Evolutionary conservation across 2,113 vertebrate species (phyloP).

Genomic region (cattle (Bos taurus)): DNA sequence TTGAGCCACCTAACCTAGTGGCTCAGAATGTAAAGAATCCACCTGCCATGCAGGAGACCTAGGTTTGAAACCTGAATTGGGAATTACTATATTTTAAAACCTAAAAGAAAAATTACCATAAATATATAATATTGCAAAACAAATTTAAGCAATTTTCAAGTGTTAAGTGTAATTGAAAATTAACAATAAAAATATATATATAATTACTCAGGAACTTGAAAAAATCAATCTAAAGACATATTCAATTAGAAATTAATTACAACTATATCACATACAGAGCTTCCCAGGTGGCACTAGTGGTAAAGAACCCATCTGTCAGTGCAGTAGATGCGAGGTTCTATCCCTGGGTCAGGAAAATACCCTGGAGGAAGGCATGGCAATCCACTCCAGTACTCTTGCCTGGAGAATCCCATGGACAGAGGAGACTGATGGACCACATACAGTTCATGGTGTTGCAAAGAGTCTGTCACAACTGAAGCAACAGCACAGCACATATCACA

Average conservation of each 20-base stretch:
- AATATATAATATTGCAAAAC: not conserved
- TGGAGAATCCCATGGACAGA: not conserved
- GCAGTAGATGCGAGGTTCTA: not conserved
- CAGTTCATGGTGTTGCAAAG: not conserved
- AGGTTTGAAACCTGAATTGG: not conserved
- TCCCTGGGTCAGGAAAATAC: not conserved
- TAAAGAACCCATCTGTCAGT: not conserved
- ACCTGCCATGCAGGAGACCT: not conserved
- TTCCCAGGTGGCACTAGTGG: not conserved
- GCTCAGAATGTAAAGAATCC: not conserved
- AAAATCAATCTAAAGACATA: not conserved
- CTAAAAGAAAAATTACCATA: not conserved
- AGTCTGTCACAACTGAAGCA: not conserved
- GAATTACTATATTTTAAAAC: not conserved
- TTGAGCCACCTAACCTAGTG: not conserved
- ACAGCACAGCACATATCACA: not conserved
- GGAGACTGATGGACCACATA: not conserved
- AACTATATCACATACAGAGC: not conserved
- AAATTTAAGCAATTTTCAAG: not conserved
- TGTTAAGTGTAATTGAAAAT: not conserved
- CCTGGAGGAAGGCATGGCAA: not conserved
- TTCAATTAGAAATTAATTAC: not conserved
- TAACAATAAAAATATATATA: not conserved
- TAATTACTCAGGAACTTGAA: not conserved
- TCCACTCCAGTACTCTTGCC: not conserved